Percentiles rank a stretch among this genome's conserved stretches.
These are phyloP conservation scores for Drosophila leontia DNA, from an alignment of 1,140 invertebrate genomes.

Conservation along the genomic window DNA sequence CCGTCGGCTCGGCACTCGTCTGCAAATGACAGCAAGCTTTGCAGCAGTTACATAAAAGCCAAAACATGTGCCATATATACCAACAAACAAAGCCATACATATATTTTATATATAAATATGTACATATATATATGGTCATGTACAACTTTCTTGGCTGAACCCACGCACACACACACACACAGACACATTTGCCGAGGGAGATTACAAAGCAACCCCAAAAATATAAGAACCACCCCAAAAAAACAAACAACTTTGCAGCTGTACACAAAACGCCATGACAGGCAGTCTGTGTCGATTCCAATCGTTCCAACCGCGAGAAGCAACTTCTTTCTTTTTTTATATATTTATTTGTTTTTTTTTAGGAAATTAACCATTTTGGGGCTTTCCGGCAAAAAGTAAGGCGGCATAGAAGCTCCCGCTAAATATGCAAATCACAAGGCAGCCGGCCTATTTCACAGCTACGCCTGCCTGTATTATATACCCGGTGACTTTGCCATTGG, in stretches of 20 bases:
- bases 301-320: conserved; percentile 53
- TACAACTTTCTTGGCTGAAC: conserved; percentile 70
- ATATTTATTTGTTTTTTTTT: conserved; percentile 21
- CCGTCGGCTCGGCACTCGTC: conserved; percentile 68
- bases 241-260: conserved; percentile 53
- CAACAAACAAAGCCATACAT: conserved; percentile 36
- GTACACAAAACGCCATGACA: conserved; percentile 66
- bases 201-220: conserved; percentile 80
- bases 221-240: conserved; percentile 66
- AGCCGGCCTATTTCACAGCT: conserved; percentile 68
- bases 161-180: conserved; percentile 61
- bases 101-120: conserved; percentile 42
- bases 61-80: conserved; percentile 71
- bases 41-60: conserved; percentile 74
- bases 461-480: conserved; percentile 36
- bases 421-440: conserved; percentile 68
- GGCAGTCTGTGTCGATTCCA: conserved; percentile 62
- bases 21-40: conserved; percentile 82
- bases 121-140: conserved; percentile 29
- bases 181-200: no score
- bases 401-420: conserved; percentile 23
- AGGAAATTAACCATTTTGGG: conserved; percentile 75
- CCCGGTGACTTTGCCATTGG: conserved; percentile 51
- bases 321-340: conserved; percentile 17
- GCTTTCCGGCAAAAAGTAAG: conserved; percentile 20